A percentile compares a stretch with the other conserved stretches of the same genome.
Evolutionary conservation across 2,888 invertebrate genomes (phyloP).

Genomic region (Colletes collaris): DNA sequence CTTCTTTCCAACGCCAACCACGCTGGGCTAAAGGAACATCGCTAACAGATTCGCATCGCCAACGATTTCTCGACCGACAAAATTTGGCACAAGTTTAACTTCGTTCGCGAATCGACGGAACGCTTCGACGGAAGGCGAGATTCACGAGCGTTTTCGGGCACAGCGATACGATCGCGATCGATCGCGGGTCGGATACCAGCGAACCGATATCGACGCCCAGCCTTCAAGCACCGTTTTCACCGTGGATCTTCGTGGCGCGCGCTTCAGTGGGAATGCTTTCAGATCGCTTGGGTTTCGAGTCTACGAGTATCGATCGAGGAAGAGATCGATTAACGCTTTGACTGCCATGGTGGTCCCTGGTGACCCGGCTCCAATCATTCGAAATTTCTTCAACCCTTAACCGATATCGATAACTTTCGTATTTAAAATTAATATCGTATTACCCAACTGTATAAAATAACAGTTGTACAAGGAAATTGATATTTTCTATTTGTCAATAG

Average conservation of each 20-base stretch:
- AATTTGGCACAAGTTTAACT: slow-evolving; percentile 46
- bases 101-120: background rate
- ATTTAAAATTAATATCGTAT: too few species aligned
- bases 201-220: background rate
- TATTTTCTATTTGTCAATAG: too few species aligned
- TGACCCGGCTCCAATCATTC: too few species aligned
- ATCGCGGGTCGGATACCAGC: background rate
- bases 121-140: background rate
- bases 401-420: too few species aligned
- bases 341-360: too few species aligned
- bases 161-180: too few species aligned
- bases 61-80: slow-evolving; percentile 25
- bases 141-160: too few species aligned
- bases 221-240: slow-evolving; percentile 4
- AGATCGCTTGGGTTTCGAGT: slow-evolving; percentile 45
- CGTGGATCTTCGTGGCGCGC: background rate
- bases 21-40: too few species aligned
- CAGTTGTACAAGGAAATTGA: too few species aligned
- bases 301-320: slow-evolving; percentile 40
- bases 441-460: too few species aligned
- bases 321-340: background rate
- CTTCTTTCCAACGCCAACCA: background rate
- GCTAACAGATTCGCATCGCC: slow-evolving; percentile 22
- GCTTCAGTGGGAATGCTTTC: slow-evolving; percentile 61
- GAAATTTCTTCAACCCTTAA: too few species aligned